These are phyloP conservation scores for Anhinga anhinga DNA, from an alignment of 2,113 vertebrate genomes.

Conservation along the genomic window DNA sequence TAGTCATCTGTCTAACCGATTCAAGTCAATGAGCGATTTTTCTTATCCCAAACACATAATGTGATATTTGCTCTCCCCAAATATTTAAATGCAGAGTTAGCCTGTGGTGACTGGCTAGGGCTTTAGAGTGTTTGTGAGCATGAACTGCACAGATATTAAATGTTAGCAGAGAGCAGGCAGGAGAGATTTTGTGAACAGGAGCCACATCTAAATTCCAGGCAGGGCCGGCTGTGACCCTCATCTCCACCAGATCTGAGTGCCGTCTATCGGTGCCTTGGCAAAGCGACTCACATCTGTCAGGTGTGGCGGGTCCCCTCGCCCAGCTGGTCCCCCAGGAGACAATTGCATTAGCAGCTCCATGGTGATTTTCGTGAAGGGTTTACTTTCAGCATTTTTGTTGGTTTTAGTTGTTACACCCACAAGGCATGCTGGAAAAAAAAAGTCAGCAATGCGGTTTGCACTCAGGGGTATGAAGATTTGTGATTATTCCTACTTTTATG, in stretches of 20 bases:
- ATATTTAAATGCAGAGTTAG: neutral
- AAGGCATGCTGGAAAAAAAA: fast-evolving
- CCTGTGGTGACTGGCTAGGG: neutral
- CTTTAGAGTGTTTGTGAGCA: neutral
- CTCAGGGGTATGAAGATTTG: neutral
- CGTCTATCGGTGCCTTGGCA: neutral
- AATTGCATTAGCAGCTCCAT: neutral
- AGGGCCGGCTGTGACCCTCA: neutral
- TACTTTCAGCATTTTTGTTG: neutral
- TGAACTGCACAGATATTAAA: neutral
- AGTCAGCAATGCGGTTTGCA: neutral
- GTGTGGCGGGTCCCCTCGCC: neutral
- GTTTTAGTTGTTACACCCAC: neutral
- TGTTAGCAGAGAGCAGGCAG: neutral
- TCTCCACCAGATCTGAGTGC: neutral
- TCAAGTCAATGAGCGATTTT: neutral
- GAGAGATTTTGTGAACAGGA: neutral
- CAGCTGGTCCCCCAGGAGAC: neutral
- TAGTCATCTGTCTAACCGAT: neutral
- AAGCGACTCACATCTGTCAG: neutral
- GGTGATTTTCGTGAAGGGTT: neutral
- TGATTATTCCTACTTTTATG: neutral
- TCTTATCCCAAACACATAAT: neutral
- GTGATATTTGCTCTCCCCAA: neutral
- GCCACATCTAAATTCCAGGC: neutral